Evolutionary conservation across 2,113 vertebrate genomes (phyloP).

Genomic region (Lonchura striata): DNA sequence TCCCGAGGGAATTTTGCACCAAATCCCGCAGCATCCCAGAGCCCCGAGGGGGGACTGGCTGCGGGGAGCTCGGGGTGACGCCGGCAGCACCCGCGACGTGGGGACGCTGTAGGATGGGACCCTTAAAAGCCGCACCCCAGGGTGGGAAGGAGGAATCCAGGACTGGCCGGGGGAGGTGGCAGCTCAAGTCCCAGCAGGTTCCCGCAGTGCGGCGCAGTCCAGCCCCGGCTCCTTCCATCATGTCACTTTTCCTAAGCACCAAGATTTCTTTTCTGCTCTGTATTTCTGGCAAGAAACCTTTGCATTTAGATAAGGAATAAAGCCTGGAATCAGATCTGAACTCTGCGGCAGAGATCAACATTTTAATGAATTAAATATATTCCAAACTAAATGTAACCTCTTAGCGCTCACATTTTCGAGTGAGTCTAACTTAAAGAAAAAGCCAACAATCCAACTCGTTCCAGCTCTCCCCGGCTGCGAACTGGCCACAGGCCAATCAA

Average conservation of each 20-base stretch:
- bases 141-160: neutral
- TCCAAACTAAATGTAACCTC: constrained; percentile 53
- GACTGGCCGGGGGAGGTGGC: fast-evolving
- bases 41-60: neutral
- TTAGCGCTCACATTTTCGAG: constrained; percentile 11
- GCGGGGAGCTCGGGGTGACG: fast-evolving
- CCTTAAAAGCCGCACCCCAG: neutral
- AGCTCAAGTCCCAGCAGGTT: neutral
- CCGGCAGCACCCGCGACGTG: too few relatives aligned
- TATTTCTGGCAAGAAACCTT: constrained; percentile 15
- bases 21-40: neutral
- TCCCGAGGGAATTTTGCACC: neutral
- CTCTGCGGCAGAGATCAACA: constrained; percentile 18
- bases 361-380: constrained; percentile 59
- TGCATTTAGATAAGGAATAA: constrained; percentile 47
- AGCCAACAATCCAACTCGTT: constrained; percentile 50
- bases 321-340: constrained; percentile 39
- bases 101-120: fast-evolving
- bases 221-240: neutral
- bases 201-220: neutral
- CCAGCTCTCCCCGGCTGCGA: constrained; percentile 30
- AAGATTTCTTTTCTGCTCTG: neutral
- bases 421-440: constrained; percentile 36
- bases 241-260: neutral
- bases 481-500: constrained; percentile 56